Percentiles rank a stretch among this genome's conserved stretches.
Evolutionary conservation across 2,113 vertebrate genomes (phyloP).

Genomic region (Smithornis capensis): DNA sequence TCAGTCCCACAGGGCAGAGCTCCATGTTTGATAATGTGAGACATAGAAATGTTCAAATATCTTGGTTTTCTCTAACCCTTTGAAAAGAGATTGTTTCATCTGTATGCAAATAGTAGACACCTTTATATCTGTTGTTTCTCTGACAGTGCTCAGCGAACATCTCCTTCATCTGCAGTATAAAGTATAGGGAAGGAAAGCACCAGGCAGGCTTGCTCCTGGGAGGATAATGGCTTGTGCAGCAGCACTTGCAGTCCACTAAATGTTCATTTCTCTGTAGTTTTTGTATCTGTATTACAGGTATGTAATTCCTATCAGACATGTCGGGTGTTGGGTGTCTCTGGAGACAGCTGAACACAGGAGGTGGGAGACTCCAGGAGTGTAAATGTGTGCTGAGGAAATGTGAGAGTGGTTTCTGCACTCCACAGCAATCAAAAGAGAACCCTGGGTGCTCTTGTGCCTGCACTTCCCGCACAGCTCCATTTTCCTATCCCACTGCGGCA

Average conservation of each 20-base stretch:
- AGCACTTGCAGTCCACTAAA: not conserved
- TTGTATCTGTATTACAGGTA: not conserved
- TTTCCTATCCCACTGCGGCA: not conserved
- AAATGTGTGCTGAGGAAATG: not conserved
- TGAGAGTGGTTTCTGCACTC: not conserved
- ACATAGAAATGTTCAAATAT: not conserved
- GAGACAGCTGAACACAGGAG: not conserved
- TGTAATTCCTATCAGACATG: not conserved
- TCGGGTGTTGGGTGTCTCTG: not conserved
- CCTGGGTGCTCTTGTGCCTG: not conserved
- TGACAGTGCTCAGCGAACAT: not conserved
- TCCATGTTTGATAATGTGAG: not conserved
- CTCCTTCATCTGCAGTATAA: not conserved
- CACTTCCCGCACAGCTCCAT: rapidly evolving
- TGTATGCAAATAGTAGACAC: not conserved
- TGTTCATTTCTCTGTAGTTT: not conserved
- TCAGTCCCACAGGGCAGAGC: not conserved
- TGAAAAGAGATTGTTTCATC: not conserved
- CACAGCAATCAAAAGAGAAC: not conserved
- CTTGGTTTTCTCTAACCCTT: not conserved
- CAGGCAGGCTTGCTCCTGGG: not conserved
- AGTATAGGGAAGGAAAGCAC: not conserved
- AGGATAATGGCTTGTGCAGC: not conserved
- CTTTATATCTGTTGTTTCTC: not conserved
- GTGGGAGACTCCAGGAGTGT: not conserved